Evolutionary conservation across 2,113 vertebrate species (phyloP).

Genomic region (Propithecus coquereli): DNA sequence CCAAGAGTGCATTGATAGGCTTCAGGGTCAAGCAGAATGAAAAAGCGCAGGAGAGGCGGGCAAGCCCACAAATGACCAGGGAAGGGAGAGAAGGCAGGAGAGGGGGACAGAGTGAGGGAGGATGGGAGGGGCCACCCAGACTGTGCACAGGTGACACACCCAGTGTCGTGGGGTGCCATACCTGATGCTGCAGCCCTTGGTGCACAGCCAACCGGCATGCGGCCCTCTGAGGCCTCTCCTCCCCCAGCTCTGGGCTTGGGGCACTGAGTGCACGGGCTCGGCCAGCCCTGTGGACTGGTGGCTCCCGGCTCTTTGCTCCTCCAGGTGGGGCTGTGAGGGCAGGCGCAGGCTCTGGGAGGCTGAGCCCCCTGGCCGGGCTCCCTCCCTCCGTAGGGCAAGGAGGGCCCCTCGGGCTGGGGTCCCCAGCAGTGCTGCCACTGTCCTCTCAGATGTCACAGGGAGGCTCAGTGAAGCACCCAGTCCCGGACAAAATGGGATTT

Average conservation of each 20-base stretch:
- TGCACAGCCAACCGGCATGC: rapidly evolving
- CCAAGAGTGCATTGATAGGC: background rate
- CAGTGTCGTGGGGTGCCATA: rapidly evolving
- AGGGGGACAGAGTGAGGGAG: rapidly evolving
- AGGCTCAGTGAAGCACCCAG: background rate
- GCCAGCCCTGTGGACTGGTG: rapidly evolving
- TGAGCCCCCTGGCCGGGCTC: background rate
- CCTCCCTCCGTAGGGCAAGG: background rate
- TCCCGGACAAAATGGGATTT: background rate
- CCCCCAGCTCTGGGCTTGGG: background rate
- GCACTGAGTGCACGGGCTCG: rapidly evolving
- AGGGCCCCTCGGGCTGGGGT: background rate
- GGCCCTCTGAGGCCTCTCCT: rapidly evolving
- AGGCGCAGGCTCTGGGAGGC: background rate
- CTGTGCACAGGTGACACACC: background rate
- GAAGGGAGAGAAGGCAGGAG: background rate
- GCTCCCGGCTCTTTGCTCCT: background rate
- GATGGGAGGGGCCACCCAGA: rapidly evolving
- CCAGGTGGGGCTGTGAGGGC: background rate
- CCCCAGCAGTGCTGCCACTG: rapidly evolving
- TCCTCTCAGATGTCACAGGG: background rate
- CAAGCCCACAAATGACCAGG: background rate
- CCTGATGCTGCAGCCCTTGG: background rate
- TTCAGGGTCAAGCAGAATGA: background rate
- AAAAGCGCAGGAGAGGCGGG: background rate